Percentiles rank a stretch among this genome's conserved stretches.
phyloP scores from a whole-genome alignment of 1,140 invertebrate species.

The Xylocopa sonorina region DNA sequence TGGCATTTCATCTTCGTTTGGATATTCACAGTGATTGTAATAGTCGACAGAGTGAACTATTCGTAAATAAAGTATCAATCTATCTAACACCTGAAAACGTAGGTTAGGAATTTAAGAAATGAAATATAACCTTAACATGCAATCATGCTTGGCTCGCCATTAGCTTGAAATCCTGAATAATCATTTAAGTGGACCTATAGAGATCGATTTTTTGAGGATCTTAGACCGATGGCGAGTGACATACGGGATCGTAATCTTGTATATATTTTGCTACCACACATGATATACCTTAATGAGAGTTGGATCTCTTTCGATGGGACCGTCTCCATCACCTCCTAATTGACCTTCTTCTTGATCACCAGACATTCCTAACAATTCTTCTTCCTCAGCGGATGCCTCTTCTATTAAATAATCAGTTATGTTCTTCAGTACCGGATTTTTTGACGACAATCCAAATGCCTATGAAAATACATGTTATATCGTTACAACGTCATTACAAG shows the following conservation, averaged over 20 bases:
- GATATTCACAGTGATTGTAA: constrained; percentile 99
- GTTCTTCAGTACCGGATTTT: constrained; percentile 97
- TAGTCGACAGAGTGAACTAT: constrained; percentile 99
- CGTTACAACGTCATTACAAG: constrained; percentile 11
- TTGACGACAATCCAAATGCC: constrained; percentile 91
- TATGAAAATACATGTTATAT: constrained; percentile 45
- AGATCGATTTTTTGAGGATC: no score
- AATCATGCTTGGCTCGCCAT: no score
- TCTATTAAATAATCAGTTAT: constrained; percentile 99
- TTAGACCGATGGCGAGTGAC: no score
- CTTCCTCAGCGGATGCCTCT: constrained; percentile 98
- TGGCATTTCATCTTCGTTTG: constrained; percentile 99
- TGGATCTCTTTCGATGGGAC: constrained; percentile 91
- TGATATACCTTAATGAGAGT: constrained; percentile 86
- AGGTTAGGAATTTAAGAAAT: not conserved
- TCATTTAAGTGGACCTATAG: no score
- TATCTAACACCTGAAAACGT: constrained; percentile 86
- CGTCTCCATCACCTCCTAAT: constrained; percentile 80
- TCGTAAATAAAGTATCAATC: constrained; percentile 95
- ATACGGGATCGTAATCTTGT: no score
- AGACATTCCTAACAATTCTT: constrained; percentile 93
- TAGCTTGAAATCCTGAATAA: no score
- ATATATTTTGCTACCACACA: not conserved
- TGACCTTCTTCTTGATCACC: constrained; percentile 84
- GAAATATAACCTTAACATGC: not conserved